Base-by-base conservation (phyloP, 2,113 vertebrate genomes). In the Catharus bicknelli region DNA sequence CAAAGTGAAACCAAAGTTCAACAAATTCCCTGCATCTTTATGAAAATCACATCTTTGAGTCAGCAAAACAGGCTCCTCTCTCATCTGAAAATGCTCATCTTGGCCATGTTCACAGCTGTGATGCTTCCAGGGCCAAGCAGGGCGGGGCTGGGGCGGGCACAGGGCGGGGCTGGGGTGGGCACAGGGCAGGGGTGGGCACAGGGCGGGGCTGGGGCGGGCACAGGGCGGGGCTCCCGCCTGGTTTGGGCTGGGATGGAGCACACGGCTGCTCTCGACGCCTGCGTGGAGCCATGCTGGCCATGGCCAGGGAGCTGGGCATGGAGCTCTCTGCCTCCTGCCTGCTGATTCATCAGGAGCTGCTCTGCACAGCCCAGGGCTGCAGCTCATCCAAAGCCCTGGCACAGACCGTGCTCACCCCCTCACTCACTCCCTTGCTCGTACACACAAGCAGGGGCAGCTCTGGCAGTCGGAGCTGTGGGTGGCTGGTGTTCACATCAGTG, bases 21-120 rank as follows among this genome's bases (percentile, higher is more conserved):
- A 23, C n/a, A 42, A 57, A 76, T 76, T 76, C 54, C 7, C 51
- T 55, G 47, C 51, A 55, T 34, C 59, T 83, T 45, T n/a, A 38
- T 58, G 72, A 73, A 62, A 76, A 82, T 90, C 70, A 7, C 67
- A 59, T 74, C 63, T 51, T 5, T 91, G 93, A 92, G 81, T 92
- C 95, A 96, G 92, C 92, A 92, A 66, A 94, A 94, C 7, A 11
- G 69, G 74, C 70, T 89, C 4, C 9, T 77, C 6, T 80, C 38
- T 67, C 51, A 38, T 86, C 36, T 70, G 4, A 38, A 61, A 42
- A 23, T 10, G 57, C 68, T 66, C 53, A 0, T 78, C 64, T 42
- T 63, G 80, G 81, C 82, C 34, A 9, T 0, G 11, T 2, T 76
- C 17, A 11, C 9, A 23, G 63, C 64, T 10, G 26, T 21, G 2